A percentile compares a stretch with the other conserved stretches of the same genome.
phyloP scores from a whole-genome alignment of 2,113 vertebrate species.

The Oryctolagus cuniculus region DNA sequence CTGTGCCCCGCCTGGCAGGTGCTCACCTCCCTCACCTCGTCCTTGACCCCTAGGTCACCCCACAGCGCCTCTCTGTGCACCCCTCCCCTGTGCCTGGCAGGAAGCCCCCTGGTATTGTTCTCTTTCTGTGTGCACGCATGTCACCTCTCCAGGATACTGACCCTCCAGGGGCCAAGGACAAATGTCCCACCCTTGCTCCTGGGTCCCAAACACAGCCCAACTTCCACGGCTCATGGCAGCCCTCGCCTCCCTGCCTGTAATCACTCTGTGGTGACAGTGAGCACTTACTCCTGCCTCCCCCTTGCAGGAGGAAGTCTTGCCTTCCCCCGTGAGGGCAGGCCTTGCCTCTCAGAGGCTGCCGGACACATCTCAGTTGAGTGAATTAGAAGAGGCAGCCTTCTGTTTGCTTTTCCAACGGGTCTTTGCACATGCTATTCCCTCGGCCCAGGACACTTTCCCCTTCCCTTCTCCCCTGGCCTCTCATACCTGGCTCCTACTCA shows the following conservation, averaged over 20 bases:
- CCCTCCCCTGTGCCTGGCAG: background rate
- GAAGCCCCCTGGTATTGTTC: background rate
- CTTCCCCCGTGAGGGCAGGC: background rate
- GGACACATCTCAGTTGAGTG: background rate
- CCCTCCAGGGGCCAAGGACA: background rate
- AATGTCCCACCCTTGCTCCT: background rate
- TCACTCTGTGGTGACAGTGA: background rate
- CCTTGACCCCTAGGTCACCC: background rate
- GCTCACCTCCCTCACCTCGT: background rate
- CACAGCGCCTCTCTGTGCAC: background rate
- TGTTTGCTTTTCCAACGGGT: background rate
- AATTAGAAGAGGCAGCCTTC: background rate
- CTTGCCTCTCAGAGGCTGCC: slow-evolving; percentile 4
- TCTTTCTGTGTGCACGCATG: background rate
- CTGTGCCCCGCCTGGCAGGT: background rate
- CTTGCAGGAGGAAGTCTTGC: background rate
- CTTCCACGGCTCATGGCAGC: background rate
- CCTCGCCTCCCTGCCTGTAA: background rate
- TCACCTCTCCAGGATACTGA: background rate
- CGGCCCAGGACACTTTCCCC: background rate
- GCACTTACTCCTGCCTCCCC: background rate
- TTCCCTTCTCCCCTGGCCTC: background rate
- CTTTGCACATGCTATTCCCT: background rate
- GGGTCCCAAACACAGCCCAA: background rate
- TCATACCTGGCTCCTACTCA: background rate